Base-by-base conservation (phyloP, 2,113 vertebrate species). In the Aphyosemion australe region DNA sequence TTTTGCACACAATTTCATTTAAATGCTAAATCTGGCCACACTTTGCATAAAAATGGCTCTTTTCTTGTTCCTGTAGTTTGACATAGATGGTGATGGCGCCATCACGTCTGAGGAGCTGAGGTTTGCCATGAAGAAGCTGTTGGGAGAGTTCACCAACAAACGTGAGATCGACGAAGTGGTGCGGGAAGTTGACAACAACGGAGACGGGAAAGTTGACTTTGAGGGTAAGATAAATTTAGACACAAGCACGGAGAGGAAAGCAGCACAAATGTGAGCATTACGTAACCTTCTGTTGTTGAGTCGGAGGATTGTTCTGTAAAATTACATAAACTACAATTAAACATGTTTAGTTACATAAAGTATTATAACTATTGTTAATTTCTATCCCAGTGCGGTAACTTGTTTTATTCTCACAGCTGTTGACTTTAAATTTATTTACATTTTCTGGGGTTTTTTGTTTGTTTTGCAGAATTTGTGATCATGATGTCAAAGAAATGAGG, bases 151-250 rank as follows among this genome's bases (percentile, higher is more conserved):
- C 2, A 84, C 93, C 34, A 93, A 76, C 9, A 53, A 74, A 13
- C 74, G 43, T 3, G 95, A 96, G 86, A 93, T 95, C 11, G 88
- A 94, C 0, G 92, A 93, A 2, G 89, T 95, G 10, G 92, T 95
- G 51, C 89, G 60, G 69, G 94, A 95, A 53, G 95, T 87, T 0
- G 94, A 96, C 65, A 62, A 93, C 57, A 95, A 96, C 0, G 93
- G 94, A 41, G 95, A 95, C 0, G 95, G 95, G 54, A 95, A 93
- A 0, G 94, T 95, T 31, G 93, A 95, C 80, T 95, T 95, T 82
- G 95, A 96, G 76, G 95, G 95, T 95, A 57, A 88, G 84, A 46
- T 16, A 60, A 46, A 1, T 9, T 48, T 11, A 60, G 0, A 51
- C 56, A 49, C 15, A 62, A 31, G 54, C 14, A 48, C 12, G 60